Conservation (phyloP, 2,113 vertebrate genomes). For the pig (Sus scrofa) region T2T-Sscrofa CM000826.6:44344501-44345000, state of each 20-base stretch:
- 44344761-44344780: no score
- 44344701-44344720: constrained; percentile 6
- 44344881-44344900: constrained; percentile 30
- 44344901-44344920: not conserved
- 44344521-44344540: not conserved
- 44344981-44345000: not conserved
- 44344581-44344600: not conserved
- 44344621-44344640: not conserved
- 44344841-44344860: not conserved
- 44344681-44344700: not conserved
- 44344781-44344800: no score
- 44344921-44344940: not conserved
- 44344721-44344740: not conserved
- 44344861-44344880: not conserved
- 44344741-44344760: not conserved
- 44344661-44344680: not conserved
- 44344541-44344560: not conserved
- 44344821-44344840: constrained; percentile 1
- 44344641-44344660: not conserved
- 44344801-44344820: not conserved
- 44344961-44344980: not conserved
- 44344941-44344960: not conserved
- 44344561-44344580: not conserved
- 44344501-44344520: not conserved
- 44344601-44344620: not conserved